phyloP scores from a whole-genome alignment of 2,113 vertebrate genomes.

The Scortum barcoo region DNA sequence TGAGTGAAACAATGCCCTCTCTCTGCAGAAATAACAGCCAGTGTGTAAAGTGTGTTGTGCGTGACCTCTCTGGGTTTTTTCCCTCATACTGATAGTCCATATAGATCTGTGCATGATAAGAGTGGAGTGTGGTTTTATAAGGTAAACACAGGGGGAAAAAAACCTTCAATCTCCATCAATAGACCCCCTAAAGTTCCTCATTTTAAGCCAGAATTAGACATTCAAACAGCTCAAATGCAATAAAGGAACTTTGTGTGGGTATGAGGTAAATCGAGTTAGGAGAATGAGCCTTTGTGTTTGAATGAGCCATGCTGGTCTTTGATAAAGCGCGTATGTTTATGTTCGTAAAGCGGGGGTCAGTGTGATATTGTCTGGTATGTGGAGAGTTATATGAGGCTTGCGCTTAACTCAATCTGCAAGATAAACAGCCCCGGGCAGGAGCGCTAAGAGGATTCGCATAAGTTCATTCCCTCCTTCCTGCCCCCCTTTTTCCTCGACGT shows the following conservation, averaged over 20 bases:
- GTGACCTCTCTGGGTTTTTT: conserved; percentile 57
- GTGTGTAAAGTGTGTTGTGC: conserved; percentile 49
- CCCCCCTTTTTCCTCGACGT: conserved; percentile 4
- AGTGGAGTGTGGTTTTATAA: conserved; percentile 65
- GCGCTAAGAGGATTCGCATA: conserved; percentile 62
- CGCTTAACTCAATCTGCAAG: conserved; percentile 78
- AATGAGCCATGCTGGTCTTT: conserved; percentile 73
- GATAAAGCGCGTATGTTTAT: conserved; percentile 79
- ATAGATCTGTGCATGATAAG: conserved; percentile 70
- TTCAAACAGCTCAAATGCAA: conserved; percentile 74
- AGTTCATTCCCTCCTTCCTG: conserved; percentile 51
- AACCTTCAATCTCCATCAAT: conserved; percentile 62
- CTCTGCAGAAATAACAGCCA: conserved; percentile 52
- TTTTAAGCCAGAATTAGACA: conserved; percentile 70
- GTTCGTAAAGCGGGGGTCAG: conserved; percentile 75
- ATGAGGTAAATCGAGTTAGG: conserved; percentile 76
- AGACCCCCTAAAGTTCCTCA: conserved; percentile 48
- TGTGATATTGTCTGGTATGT: conserved; percentile 84
- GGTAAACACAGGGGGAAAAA: conserved; percentile 65
- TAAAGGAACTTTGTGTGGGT: conserved; percentile 67
- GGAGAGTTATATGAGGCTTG: conserved; percentile 75
- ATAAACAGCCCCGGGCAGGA: conserved; percentile 77
- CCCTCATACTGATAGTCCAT: conserved; percentile 40
- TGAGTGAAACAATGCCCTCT: conserved; percentile 63
- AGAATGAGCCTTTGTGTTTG: conserved; percentile 72